Evolutionary conservation across 2,797 vertebrate species (phyloP), one percentile per base, ranked within the genome.

Genomic region (Pseudopleuronectes americanus): DNA sequence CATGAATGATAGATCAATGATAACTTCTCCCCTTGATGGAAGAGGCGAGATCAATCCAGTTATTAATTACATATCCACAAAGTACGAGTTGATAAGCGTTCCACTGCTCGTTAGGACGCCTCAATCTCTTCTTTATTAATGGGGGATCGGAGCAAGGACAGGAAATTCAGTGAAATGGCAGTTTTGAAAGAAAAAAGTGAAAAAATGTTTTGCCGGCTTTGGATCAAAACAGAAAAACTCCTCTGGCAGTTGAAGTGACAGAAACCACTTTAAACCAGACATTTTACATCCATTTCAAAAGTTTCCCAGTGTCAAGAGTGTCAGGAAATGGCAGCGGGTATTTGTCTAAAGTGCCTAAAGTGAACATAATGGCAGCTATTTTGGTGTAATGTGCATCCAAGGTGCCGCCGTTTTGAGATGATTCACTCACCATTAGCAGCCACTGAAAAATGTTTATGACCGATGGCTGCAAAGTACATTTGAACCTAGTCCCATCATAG

Each of bases 311-410:
- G 85, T 77, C 74, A 64, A 57, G 68, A 23, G 61, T 68, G 75
- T 83, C 74, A 74, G 77, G 31, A 74, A 81, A 70, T 60, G 69
- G 26, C 67, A 57, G 64, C 17, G 1, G 38, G 55, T 54, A 56
- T 86, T 86, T 81, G 77, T 82, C 65, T 80, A 58, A 80, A 88
- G 84, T 85, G 79, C 72, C 31, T 19, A 19, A 58, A 76, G 79
- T 64, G 77, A 78, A 65, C 38, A 63, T 88, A 87, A 88, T 82
- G 57, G 65, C 69, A 72, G 79, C 84, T 68, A 71, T 88, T 83
- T 78, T 41, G 9, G 74, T 43, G 68, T 66, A 77, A 80, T 84
- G 84, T 81, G 77, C 81, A 83, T 83, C 71, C 60, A 48, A 57
- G 83, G 76, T 79, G 80, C 66, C 74, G 67, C 68, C 4, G 16